phyloP scores from a whole-genome alignment of 1,140 invertebrate genomes.

The Lerema accius region DNA sequence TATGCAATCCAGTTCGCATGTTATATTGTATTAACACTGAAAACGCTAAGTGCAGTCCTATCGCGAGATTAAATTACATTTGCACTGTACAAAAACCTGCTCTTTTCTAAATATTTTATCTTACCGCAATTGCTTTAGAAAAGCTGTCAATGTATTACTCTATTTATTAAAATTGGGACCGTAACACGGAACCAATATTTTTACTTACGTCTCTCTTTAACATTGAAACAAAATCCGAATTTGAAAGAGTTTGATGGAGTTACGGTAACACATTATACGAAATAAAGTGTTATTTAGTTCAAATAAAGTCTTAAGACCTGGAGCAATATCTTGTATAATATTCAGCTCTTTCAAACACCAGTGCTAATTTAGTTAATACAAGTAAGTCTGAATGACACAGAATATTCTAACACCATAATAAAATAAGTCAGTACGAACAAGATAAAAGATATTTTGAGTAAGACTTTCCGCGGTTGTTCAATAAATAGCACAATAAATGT shows the following conservation, averaged over 20 bases:
- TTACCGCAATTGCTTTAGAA: background rate
- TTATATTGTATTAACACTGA: background rate
- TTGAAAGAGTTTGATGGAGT: too few species aligned
- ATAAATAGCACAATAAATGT: conserved; percentile 36
- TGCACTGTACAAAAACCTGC: background rate
- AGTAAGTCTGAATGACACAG: background rate
- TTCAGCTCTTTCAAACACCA: background rate
- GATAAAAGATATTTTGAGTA: conserved; percentile 27
- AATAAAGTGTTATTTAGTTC: too few species aligned
- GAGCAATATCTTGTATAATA: background rate
- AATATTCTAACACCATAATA: conserved; percentile 13
- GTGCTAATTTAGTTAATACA: conserved; percentile 16
- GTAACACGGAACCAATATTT: too few species aligned
- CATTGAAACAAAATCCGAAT: too few species aligned
- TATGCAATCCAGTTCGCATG: background rate
- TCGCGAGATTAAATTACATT: background rate
- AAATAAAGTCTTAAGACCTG: background rate
- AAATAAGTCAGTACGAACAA: background rate
- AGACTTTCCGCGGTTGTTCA: conserved; percentile 26
- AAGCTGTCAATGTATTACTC: too few species aligned
- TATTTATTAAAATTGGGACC: too few species aligned
- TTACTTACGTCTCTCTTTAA: too few species aligned
- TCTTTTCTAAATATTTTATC: background rate
- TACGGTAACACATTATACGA: too few species aligned
- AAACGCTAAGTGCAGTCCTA: background rate